Evolutionary conservation across 2,888 invertebrate species (phyloP), one percentile per base, ranked within the genome.

Genomic region (Cyclophora albipunctata): DNA sequence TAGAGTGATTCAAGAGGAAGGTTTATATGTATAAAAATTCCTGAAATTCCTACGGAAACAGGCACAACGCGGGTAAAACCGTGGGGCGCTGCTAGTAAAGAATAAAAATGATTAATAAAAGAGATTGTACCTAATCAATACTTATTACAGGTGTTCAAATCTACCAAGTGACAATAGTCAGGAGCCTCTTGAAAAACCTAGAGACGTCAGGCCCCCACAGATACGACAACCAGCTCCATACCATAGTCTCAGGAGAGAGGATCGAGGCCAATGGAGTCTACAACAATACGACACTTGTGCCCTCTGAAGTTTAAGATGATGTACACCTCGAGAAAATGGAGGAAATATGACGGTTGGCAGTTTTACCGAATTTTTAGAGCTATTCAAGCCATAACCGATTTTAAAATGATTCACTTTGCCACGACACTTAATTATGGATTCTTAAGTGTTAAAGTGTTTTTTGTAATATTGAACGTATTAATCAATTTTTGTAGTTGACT

Each of bases 171-270:
- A 63, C 77, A 2, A 51, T 81, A 41, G 70, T 81, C 3, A 64
- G 78, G 46, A 85, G 82, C 63, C 62, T 84, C 2, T 46, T 86
- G 2, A 73, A 65, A 56, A 84, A 82, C 55, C 49, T 84, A 60
- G 75, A 75, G 37, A 60, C 62, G 0, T 67, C 71, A 2, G 71
- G 67, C 0, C 63, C 69, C 0, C 67, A 76, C 6, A 62, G 63
- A 0, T 82, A 74, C 48, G 83, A 80, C 46, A 84, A 84, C 50
- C 82, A 78, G 45, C 64, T 85, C 0, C 75, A 84, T 40, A 77
- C 77, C 52, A 72, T 84, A 3, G 73, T 83, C 2, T 73, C 71
- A 2, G 79, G 77, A 1, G 80, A 83, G 4, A 48, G 73, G 57
- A 48, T 68, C 0, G 79, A 73, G 2, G 45, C 62, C 3, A 71